These are phyloP conservation scores for Chrysopilus asiliformis DNA, from an alignment of 2,888 invertebrate genomes.

Conservation along the genomic window DNA sequence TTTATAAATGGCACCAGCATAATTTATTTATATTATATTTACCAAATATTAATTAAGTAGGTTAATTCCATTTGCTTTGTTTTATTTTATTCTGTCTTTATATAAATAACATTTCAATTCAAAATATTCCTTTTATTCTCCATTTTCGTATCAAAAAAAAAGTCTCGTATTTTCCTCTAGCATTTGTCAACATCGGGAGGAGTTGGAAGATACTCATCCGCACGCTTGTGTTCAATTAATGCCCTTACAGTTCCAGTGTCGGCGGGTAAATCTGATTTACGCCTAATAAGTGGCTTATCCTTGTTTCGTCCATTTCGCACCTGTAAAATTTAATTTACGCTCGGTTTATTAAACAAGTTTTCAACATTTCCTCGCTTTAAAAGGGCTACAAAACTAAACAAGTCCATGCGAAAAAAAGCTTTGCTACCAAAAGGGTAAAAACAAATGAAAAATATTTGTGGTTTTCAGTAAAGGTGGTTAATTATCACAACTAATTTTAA, in stretches of 20 bases:
- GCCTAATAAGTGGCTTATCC: conserved; percentile 78
- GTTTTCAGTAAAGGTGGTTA: too few relatives aligned
- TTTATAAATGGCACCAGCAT: too few relatives aligned
- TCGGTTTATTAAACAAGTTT: too few relatives aligned
- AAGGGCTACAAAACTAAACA: too few relatives aligned
- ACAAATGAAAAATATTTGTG: too few relatives aligned
- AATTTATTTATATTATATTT: too few relatives aligned
- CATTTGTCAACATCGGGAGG: conserved; percentile 78
- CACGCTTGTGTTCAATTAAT: conserved; percentile 81
- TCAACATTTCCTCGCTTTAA: too few relatives aligned
- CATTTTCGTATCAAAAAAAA: neutral
- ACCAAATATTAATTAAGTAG: neutral
- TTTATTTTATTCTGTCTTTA: neutral
- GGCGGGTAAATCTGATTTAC: conserved; percentile 91
- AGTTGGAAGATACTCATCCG: conserved; percentile 78
- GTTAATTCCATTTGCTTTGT: neutral
- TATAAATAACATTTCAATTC: neutral
- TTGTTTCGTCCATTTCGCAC: conserved; percentile 53
- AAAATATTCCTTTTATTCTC: neutral
- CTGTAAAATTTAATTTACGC: too few relatives aligned
- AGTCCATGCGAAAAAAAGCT: too few relatives aligned
- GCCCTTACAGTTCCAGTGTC: conserved; percentile 85
- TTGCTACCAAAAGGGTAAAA: too few relatives aligned
- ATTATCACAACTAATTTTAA: too few relatives aligned
- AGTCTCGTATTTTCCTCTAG: conserved; percentile 38